These are phyloP conservation scores for Drosophila nigritarsus DNA, from an alignment of 2,888 invertebrate genomes.

Conservation along the genomic window DNA sequence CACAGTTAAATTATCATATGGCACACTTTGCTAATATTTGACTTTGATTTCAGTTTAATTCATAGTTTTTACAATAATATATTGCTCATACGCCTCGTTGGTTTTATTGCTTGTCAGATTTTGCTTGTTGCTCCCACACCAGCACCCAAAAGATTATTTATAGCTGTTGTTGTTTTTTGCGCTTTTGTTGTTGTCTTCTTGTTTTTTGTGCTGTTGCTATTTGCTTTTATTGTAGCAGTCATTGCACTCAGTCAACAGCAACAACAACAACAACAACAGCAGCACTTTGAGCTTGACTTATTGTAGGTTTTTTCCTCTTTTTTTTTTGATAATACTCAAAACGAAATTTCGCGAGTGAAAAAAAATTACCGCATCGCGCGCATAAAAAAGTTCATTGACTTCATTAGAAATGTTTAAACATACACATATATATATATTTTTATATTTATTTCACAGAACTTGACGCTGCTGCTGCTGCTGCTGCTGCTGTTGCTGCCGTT, in stretches of 20 bases:
- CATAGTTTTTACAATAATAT: slow-evolving; percentile 8
- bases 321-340: slow-evolving; percentile 65
- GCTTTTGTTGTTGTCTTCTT: slow-evolving; percentile 15
- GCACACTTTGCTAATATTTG: slow-evolving; percentile 37
- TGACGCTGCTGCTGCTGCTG: slow-evolving; percentile 38
- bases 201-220: slow-evolving; percentile 28
- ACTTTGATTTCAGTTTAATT: slow-evolving; percentile 20
- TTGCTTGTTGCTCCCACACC: slow-evolving; percentile 19
- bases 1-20: slow-evolving; percentile 29
- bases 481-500: slow-evolving; percentile 19
- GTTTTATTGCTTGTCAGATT: slow-evolving; percentile 1
- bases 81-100: slow-evolving; percentile 44
- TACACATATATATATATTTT: slow-evolving; percentile 18
- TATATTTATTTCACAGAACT: slow-evolving; percentile 35
- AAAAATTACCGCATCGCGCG: slow-evolving; percentile 80
- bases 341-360: slow-evolving; percentile 60
- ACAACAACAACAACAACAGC: slow-evolving; percentile 36
- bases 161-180: slow-evolving; percentile 28
- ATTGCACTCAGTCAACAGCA: slow-evolving; percentile 61
- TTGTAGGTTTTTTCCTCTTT: slow-evolving; percentile 24
- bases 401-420: slow-evolving; percentile 61
- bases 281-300: slow-evolving; percentile 46
- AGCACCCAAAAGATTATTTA: slow-evolving; percentile 32
- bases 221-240: slow-evolving; percentile 62
- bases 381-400: slow-evolving; percentile 81